Evolutionary conservation across 2,113 vertebrate genomes (phyloP), one percentile per base, ranked within the genome.

Genomic region (Sorex fumeus): DNA sequence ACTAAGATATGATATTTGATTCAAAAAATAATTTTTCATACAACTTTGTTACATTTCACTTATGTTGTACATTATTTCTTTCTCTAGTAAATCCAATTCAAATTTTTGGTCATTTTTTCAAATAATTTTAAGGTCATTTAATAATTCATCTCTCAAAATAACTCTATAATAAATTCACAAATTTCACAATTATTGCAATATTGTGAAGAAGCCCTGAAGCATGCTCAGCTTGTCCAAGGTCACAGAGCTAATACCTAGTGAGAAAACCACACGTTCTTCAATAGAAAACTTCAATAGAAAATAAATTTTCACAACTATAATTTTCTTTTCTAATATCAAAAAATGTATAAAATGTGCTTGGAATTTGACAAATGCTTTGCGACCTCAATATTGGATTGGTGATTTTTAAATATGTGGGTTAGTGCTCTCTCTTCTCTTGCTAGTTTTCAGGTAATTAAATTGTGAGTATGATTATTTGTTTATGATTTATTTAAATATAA

Each of bases 121-220:
- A 87, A 64, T 90, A 87, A 72, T 74, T 72, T 87, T 8, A 93
- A 74, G 87, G 50, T 64, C 5, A 40, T 69, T 69, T 89, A 64
- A 12, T 21, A 3, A 80, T 66, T 43, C 80, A 7, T 91, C 91
- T 89, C 40, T 66, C 50, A 83, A 77, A 80, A 76, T 28, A 66
- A 36, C 19, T 2, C 23, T 43, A 8, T 84, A 40, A 78, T 30
- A 50, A 93, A 77, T 62, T 27, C 19, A 3, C 84, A 8, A 1
- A 10, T 84, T 81, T 1, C 74, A n/a, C 1, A 34, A 23, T 64
- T 81, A 87, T 32, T 84, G 8, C 0, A 84, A 19, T 45, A 81
- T 87, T 70, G 9, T 77, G 47, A 89, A 18, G 40, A 80, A 84
- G n/a, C n/a, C 21, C 78, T 66, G n/a, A 81, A 53, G 36, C 25